Evolutionary conservation across 2,113 vertebrate species (phyloP).

Genomic region (Hippoglossus stenolepis): DNA sequence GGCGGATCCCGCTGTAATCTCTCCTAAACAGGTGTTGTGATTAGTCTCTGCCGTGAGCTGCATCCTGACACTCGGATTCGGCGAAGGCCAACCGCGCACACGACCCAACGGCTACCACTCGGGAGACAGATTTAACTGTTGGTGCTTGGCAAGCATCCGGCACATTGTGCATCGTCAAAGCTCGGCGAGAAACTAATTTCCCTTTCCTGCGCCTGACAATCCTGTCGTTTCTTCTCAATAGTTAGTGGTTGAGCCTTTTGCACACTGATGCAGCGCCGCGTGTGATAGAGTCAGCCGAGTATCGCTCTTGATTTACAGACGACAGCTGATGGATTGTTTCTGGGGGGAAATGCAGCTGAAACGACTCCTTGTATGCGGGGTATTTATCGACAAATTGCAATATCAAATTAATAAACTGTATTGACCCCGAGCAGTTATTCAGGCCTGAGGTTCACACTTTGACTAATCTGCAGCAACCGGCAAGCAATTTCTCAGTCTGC

Average conservation of each 20-base stretch:
- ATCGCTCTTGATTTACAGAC: constrained; percentile 26
- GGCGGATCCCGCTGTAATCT: constrained; percentile 72
- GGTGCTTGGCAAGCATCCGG: constrained; percentile 38
- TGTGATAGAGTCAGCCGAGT: constrained; percentile 37
- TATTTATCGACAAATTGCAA: too few relatives aligned
- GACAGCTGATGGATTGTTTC: constrained; percentile 28
- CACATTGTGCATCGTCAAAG: constrained; percentile 44
- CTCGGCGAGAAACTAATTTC: constrained; percentile 40
- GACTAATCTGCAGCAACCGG: background rate
- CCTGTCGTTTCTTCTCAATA: constrained; percentile 34
- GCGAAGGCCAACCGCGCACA: constrained; percentile 48
- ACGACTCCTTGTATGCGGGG: background rate
- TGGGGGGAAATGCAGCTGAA: constrained; percentile 1
- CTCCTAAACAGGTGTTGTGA: constrained; percentile 77
- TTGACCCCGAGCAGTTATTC: too few relatives aligned
- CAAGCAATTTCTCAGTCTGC: background rate
- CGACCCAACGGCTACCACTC: constrained; percentile 44
- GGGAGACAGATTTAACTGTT: too few relatives aligned
- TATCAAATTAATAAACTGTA: too few relatives aligned
- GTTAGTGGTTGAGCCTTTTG: constrained; percentile 15
- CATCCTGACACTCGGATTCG: constrained; percentile 65
- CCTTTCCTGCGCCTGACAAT: background rate
- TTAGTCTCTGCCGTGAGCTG: constrained; percentile 63
- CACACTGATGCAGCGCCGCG: constrained; percentile 45
- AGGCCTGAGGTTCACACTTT: background rate